Conservation (phyloP, 2,888 invertebrate species). For the Agrochola macilenta region DNA sequence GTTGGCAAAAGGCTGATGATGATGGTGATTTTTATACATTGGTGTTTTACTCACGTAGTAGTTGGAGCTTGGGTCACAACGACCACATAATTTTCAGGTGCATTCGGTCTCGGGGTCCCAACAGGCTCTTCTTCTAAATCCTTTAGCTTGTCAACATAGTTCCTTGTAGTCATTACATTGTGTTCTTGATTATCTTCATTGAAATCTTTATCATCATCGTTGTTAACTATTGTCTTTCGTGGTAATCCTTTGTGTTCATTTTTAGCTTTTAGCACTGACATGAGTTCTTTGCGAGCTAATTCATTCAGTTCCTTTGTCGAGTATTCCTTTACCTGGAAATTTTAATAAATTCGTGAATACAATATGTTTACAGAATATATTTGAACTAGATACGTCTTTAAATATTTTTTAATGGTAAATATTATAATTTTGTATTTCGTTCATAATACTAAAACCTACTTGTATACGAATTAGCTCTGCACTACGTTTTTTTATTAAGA, state of each 20-base stretch:
- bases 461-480: not conserved
- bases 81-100: conserved; percentile 80
- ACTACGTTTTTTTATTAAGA: not conserved
- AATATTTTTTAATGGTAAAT: not conserved
- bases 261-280: conserved; percentile 75
- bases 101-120: conserved; percentile 79
- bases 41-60: conserved; percentile 72
- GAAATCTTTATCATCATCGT: conserved; percentile 51
- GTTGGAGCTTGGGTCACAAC: conserved; percentile 78
- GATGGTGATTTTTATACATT: no score
- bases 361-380: not conserved
- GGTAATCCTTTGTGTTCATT: conserved; percentile 74
- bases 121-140: conserved; percentile 86
- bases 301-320: conserved; percentile 85
- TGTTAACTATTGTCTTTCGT: conserved; percentile 48
- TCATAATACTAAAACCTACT: not conserved
- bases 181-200: conserved; percentile 59
- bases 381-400: not conserved
- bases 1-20: no score
- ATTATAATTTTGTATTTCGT: not conserved
- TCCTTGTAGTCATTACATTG: conserved; percentile 73
- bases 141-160: conserved; percentile 75
- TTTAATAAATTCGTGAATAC: not conserved
- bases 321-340: conserved; percentile 83
- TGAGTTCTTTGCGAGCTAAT: conserved; percentile 80